Percentiles rank a stretch among this genome's conserved stretches.
Evolutionary conservation across 2,888 invertebrate genomes (phyloP).

Genomic region (Mimas tiliae): DNA sequence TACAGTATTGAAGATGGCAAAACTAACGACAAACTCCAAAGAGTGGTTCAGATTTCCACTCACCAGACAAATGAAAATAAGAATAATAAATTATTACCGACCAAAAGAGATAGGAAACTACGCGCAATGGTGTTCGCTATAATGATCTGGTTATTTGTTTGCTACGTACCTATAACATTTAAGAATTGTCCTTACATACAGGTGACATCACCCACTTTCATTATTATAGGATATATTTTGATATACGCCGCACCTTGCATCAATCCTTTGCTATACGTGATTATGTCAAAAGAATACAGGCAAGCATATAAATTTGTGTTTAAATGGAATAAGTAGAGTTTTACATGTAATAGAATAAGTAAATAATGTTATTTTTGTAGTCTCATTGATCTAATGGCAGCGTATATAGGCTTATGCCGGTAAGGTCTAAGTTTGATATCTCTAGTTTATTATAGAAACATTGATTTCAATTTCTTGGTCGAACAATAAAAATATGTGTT

Average conservation of each 20-base stretch:
- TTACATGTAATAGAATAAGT: too few species aligned
- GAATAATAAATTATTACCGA: conserved; percentile 27
- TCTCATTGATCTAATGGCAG: too few species aligned
- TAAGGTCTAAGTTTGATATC: too few species aligned
- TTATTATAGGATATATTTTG: conserved; percentile 31
- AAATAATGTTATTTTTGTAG: too few species aligned
- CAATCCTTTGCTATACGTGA: conserved; percentile 36
- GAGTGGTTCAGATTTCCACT: not conserved
- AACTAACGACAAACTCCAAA: not conserved
- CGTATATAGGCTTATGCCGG: too few species aligned
- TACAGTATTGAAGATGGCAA: conserved; percentile 17
- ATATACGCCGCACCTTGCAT: conserved; percentile 31
- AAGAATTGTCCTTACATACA: conserved; percentile 20
- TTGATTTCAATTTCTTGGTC: too few species aligned
- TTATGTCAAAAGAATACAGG: conserved; percentile 37
- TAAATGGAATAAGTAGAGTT: not conserved
- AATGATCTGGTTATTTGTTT: conserved; percentile 32
- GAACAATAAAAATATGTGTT: too few species aligned
- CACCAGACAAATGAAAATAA: not conserved
- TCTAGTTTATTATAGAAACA: too few species aligned
- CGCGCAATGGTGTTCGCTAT: conserved; percentile 34
- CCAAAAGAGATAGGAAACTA: conserved; percentile 34
- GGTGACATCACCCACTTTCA: conserved; percentile 15
- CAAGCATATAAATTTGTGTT: conserved; percentile 34
- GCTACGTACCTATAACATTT: conserved; percentile 34